phyloP scores from a whole-genome alignment of 2,113 vertebrate species.

The Erythrolamprus reginae region DNA sequence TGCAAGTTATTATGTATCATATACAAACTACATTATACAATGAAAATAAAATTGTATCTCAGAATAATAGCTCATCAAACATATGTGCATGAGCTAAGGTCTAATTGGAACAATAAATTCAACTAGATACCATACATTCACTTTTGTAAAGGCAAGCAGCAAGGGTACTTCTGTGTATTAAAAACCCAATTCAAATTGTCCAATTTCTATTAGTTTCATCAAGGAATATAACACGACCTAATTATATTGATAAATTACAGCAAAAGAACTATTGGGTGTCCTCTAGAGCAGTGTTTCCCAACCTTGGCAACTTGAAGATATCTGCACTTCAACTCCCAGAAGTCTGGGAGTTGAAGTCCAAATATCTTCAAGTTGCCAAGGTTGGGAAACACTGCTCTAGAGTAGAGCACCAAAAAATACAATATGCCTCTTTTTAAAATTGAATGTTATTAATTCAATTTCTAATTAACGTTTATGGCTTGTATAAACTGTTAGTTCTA shows the following conservation, averaged over 20 bases:
- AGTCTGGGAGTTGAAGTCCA: too few species aligned
- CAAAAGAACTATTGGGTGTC: neutral
- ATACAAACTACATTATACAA: neutral
- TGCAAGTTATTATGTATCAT: neutral
- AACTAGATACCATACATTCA: neutral
- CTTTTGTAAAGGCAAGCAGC: neutral
- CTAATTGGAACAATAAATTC: neutral
- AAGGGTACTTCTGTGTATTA: neutral
- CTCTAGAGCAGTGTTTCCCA: too few species aligned
- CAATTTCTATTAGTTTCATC: neutral
- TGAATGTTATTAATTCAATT: neutral
- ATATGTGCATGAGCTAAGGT: neutral
- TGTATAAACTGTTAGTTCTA: neutral
- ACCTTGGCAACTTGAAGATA: too few species aligned
- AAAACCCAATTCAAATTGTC: neutral
- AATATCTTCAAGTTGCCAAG: too few species aligned
- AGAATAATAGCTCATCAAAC: neutral
- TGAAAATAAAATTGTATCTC: neutral
- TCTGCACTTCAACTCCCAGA: too few species aligned
- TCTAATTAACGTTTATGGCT: neutral
- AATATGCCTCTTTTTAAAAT: neutral
- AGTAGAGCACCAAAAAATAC: neutral
- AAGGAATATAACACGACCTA: neutral
- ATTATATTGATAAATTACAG: neutral
- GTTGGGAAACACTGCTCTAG: too few species aligned